Evolutionary conservation across 2,113 vertebrate genomes (phyloP).

Genomic region (Labeo rohita): DNA sequence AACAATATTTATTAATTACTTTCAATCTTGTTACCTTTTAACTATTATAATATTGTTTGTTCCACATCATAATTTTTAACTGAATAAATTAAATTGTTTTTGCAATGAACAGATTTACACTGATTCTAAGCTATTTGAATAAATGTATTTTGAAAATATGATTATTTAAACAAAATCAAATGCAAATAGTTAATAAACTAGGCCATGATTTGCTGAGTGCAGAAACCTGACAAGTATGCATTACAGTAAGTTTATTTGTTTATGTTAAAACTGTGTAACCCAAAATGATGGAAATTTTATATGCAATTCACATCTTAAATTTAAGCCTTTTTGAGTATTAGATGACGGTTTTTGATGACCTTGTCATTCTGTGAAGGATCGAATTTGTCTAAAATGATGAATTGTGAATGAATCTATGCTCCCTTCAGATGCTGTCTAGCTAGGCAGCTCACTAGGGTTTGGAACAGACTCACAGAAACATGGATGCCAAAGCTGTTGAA

Average conservation of each 20-base stretch:
- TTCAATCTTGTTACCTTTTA: too few species aligned
- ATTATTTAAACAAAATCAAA: too few species aligned
- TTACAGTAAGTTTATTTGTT: background rate
- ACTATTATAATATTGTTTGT: too few species aligned
- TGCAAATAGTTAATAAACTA: too few species aligned
- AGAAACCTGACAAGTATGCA: background rate
- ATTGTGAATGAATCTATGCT: background rate
- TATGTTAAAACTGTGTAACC: background rate
- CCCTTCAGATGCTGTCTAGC: background rate
- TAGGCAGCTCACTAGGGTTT: background rate
- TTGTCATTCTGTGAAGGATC: background rate
- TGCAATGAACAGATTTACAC: too few species aligned
- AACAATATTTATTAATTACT: too few species aligned
- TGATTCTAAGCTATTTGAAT: too few species aligned
- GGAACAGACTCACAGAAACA: slow-evolving; percentile 18
- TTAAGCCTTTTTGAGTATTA: background rate
- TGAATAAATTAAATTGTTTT: too few species aligned
- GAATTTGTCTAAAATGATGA: too few species aligned
- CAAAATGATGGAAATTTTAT: background rate
- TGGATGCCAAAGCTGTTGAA: slow-evolving; percentile 42
- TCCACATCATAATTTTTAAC: too few species aligned
- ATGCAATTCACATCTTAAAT: background rate
- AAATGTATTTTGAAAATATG: too few species aligned
- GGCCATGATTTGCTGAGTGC: background rate
- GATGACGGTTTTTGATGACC: too few species aligned